Evolutionary conservation across 2,113 vertebrate genomes (phyloP).

Genomic region (Thomomys bottae): DNA sequence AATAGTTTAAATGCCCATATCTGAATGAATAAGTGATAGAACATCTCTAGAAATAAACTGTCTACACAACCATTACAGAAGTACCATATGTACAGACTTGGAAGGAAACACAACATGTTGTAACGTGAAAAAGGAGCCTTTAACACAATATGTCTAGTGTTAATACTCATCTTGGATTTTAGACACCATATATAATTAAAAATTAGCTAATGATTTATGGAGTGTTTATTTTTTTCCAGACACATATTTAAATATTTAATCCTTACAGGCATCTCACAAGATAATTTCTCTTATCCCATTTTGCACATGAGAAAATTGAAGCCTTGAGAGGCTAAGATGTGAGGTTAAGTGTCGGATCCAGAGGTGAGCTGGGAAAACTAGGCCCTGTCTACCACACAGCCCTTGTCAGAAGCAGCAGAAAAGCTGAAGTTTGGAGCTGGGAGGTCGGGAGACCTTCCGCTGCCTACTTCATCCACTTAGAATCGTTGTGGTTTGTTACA

Average conservation of each 20-base stretch:
- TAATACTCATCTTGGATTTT: conserved; percentile 49
- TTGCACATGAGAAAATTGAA: conserved; percentile 28
- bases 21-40: conserved; percentile 30
- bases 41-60: background rate
- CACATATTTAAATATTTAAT: conserved; percentile 36
- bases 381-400: background rate
- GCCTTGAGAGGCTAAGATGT: no score
- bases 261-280: background rate
- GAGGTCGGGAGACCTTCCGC: background rate
- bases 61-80: background rate
- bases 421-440: accelerated
- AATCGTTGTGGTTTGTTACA: conserved; percentile 69
- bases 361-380: accelerated
- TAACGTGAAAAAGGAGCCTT: conserved; percentile 43
- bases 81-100: conserved; percentile 49
- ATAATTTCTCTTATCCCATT: background rate
- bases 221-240: background rate
- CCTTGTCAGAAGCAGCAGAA: accelerated
- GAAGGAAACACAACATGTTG: conserved; percentile 50
- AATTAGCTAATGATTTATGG: conserved; percentile 38
- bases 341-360: background rate
- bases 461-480: background rate
- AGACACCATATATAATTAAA: conserved; percentile 10
- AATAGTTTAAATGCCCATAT: background rate
- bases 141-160: background rate